Percentiles rank a stretch among this genome's conserved stretches.
Conservation (phyloP, 2,113 vertebrate species). For the Sminthopsis crassicaudata region DNA sequence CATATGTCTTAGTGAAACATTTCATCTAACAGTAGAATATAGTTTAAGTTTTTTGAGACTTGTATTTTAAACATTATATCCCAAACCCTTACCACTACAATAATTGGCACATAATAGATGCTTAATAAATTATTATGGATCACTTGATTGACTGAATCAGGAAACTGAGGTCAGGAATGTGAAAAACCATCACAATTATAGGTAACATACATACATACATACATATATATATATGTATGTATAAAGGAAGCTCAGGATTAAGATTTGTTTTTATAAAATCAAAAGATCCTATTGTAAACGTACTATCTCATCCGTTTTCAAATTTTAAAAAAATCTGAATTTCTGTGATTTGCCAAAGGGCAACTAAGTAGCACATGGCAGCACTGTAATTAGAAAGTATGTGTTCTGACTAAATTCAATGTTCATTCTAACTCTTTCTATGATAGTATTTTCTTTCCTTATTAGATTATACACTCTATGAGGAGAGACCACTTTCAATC, state of each 20-base stretch:
- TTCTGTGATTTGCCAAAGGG: background rate
- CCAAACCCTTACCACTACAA: background rate
- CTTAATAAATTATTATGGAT: conserved; percentile 6
- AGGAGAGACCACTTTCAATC: background rate
- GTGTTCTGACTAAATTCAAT: background rate
- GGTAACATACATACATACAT: too few species aligned
- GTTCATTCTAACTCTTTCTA: background rate
- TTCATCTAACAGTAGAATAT: background rate
- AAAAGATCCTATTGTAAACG: background rate
- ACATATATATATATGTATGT: too few species aligned
- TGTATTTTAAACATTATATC: background rate
- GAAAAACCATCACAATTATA: too few species aligned
- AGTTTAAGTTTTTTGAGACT: background rate
- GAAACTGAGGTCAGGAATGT: too few species aligned
- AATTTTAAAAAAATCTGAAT: background rate
- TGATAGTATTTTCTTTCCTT: background rate
- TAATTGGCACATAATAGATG: background rate
- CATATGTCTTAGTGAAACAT: conserved; percentile 1
- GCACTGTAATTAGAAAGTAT: background rate
- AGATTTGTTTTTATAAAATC: too few species aligned
- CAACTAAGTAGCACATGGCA: background rate
- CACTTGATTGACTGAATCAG: background rate
- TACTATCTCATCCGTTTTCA: background rate
- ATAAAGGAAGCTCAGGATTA: too few species aligned
- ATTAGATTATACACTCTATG: background rate